phyloP scores from a whole-genome alignment of 2,888 invertebrate genomes.

The Mythimna lalbum region DNA sequence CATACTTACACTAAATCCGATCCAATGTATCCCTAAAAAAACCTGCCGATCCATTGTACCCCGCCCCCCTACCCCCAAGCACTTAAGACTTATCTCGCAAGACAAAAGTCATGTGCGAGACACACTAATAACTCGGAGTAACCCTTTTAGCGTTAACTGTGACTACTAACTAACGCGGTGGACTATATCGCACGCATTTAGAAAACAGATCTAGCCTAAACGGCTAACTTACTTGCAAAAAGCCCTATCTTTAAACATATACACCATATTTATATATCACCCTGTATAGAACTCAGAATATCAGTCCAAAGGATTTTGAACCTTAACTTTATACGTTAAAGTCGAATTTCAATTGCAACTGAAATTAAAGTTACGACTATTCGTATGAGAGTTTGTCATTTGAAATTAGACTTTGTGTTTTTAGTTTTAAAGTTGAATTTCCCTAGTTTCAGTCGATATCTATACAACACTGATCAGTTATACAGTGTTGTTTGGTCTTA shows the following conservation, averaged over 20 bases:
- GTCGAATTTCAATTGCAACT: not conserved
- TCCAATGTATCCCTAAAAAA: too few relatives aligned
- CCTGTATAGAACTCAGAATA: constrained; percentile 21
- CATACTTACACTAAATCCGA: too few relatives aligned
- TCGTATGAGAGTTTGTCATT: accelerated
- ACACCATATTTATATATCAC: constrained; percentile 15
- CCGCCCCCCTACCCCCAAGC: not conserved
- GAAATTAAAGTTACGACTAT: not conserved
- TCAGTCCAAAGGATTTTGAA: not conserved
- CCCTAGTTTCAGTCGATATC: not conserved
- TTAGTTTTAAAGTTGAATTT: not conserved
- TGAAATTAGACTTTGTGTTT: accelerated
- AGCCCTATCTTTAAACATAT: constrained; percentile 46
- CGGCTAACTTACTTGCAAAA: constrained; percentile 41
- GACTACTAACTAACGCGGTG: constrained; percentile 37
- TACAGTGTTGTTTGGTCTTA: constrained; percentile 57
- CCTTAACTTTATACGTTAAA: accelerated
- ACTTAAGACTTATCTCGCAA: constrained; percentile 48
- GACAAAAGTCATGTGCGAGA: constrained; percentile 52
- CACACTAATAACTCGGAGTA: constrained; percentile 33
- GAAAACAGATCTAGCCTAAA: constrained; percentile 49
- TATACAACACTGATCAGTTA: constrained; percentile 43
- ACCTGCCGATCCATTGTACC: too few relatives aligned
- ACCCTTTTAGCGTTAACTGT: constrained; percentile 48
- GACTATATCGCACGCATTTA: constrained; percentile 43